Base-by-base conservation (phyloP, 2,797 vertebrate genomes). In the Paramormyrops hopkinsi region DNA sequence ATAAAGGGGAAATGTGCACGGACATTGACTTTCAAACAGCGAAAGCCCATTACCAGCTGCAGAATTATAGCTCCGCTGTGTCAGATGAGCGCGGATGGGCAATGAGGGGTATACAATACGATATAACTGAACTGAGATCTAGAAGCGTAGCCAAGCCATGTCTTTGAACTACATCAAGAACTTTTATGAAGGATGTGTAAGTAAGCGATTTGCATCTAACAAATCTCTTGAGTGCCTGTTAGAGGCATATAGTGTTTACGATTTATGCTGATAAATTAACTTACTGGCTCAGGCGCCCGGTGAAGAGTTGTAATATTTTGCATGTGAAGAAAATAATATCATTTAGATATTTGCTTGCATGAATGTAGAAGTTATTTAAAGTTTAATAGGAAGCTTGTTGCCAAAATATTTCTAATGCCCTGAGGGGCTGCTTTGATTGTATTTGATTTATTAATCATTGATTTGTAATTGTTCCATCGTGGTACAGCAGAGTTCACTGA, bases 151-250 rank as follows among this genome's bases (percentile, higher is more conserved):
- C 85, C 90, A 88, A 92, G 93, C 91, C 92, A 97, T 97, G 97
- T 97, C 97, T 94, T 94, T 97, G 93, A 97, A 97, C 94, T 97
- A 97, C 94, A 96, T 97, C 94, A 96, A 94, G 93, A 97, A 96
- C 94, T 97, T 97, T 96, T 97, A 96, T 92, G 97, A 97, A 95
- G 97, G 97, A 95, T 97, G 96, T 93, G 97, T 97, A 93, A 97
- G 97, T 97, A 95, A 89, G 53, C 48, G 48, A 79, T 87, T 33
- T 53, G 41, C 25, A 54, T 22, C 19, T 84, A 87, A 37, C 51
- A n/a, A 69, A 51, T 22, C 25, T 48, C 37, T 46, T 2, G 25
- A 29, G 33, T 33, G 88, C 48, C 53, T 86, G 41, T 51, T 51
- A 53, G n/a, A 56, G 50, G 46, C 37, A 33, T 7, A 12, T 1